A percentile compares a stretch with the other conserved stretches of the same genome.
These are phyloP conservation scores for Cheilosia pagana DNA, from an alignment of 2,888 invertebrate genomes.

Conservation along the genomic window DNA sequence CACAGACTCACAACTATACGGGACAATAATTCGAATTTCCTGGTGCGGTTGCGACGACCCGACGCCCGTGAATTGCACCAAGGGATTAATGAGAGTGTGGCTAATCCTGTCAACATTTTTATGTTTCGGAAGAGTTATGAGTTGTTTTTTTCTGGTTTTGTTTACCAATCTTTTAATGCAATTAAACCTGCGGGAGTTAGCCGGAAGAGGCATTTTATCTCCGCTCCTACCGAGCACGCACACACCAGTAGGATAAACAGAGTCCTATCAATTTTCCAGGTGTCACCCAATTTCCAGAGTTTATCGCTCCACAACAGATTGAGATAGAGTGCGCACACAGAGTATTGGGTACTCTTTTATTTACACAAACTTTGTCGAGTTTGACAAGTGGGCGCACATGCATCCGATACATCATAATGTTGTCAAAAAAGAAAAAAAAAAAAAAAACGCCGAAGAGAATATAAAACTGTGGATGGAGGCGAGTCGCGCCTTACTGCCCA, in stretches of 20 bases:
- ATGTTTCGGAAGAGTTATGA: conserved; percentile 50
- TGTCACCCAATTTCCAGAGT: conserved; percentile 64
- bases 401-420: conserved; percentile 71
- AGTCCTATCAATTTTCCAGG: conserved; percentile 68
- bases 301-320: conserved; percentile 54
- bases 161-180: conserved; percentile 34
- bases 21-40: conserved; percentile 43
- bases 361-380: conserved; percentile 66
- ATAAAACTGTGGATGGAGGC: conserved; percentile 55
- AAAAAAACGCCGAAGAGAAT: conserved; percentile 56
- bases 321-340: neutral
- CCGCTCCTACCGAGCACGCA: neutral
- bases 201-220: conserved; percentile 31
- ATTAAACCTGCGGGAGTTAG: conserved; percentile 25
- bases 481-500: conserved; percentile 22
- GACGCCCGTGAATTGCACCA: conserved; percentile 16
- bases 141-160: conserved; percentile 27
- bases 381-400: conserved; percentile 75
- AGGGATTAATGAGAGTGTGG: conserved; percentile 36
- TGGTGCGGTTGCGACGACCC: conserved; percentile 48
- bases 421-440: too few species aligned
- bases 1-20: neutral
- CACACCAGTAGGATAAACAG: neutral
- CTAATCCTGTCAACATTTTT: conserved; percentile 55
- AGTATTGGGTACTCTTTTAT: conserved; percentile 27